These are phyloP conservation scores for Probaryconus sp. DNA, from an alignment of 1,140 invertebrate genomes.

Conservation along the genomic window DNA sequence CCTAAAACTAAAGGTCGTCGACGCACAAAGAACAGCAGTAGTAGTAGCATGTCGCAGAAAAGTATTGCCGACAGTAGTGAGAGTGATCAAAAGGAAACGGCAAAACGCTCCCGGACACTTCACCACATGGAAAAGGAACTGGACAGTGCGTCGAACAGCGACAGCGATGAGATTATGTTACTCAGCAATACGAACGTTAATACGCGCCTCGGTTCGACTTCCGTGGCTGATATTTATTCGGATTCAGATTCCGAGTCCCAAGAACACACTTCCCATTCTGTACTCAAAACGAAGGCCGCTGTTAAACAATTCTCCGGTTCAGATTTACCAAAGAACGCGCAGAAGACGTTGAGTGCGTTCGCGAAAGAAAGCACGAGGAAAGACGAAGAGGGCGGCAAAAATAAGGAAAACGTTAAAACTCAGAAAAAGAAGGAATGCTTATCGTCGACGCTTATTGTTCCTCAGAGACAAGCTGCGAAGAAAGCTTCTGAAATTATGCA, in stretches of 20 bases:
- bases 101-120: conserved; percentile 79
- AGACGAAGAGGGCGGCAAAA: conserved; percentile 68
- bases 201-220: conserved; percentile 66
- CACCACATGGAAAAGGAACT: conserved; percentile 86
- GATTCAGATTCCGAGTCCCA: conserved; percentile 86
- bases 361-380: conserved; percentile 62
- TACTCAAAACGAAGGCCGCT: conserved; percentile 87
- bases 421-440: conserved; percentile 82
- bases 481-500: conserved; percentile 92
- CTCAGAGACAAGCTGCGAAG: conserved; percentile 92
- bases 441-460: conserved; percentile 91
- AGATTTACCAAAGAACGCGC: conserved; percentile 69
- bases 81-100: conserved; percentile 63
- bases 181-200: conserved; percentile 73
- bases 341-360: conserved; percentile 67
- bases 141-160: conserved; percentile 81
- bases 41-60: conserved; percentile 63
- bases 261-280: conserved; percentile 78
- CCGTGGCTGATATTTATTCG: conserved; percentile 83
- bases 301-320: conserved; percentile 86
- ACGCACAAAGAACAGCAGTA: conserved; percentile 71
- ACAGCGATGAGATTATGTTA: conserved; percentile 87
- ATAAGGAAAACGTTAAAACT: conserved; percentile 80
- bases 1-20: conserved; percentile 67
- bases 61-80: conserved; percentile 68